Evolutionary conservation across 2,797 vertebrate species (phyloP), one percentile per base, ranked within the genome.

Genomic region (Mormyrus proboscirostris): DNA sequence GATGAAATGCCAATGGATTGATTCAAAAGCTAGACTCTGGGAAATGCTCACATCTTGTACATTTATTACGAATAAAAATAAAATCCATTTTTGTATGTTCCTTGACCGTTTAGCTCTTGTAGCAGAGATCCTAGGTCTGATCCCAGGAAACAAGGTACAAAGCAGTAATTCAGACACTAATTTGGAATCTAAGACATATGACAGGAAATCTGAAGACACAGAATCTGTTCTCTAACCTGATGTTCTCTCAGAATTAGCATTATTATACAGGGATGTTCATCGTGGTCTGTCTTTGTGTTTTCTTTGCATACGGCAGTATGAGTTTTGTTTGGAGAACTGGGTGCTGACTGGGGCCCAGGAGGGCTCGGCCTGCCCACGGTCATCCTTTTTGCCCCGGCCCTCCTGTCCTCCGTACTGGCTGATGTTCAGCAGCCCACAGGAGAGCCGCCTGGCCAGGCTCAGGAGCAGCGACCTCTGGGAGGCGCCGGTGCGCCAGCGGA

Each of bases 391-490:
- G 0, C 0, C 91, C 33, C 16, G 1, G 12, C 96, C 97, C 3
- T 96, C 98, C 0, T 98, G 98, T 87, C 98, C 98, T 0, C 97
- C 98, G 0, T 97, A 96, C 93, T 97, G 97, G 97, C 91, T 97
- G 88, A 94, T 97, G 94, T 96, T 97, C 90, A 94, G 94, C 92
- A 94, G 95, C 82, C 90, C 95, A 0, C 92, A 76, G 90, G 93
- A 91, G 84, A n/a, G 47, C 89, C 22, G 33, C 82, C 84, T 89
- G 82, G 6, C 88, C 88, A 89, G n/a, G n/a, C 79, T 3, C 44
- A 1, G 92, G 92, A 93, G 0, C 88, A 88, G 47, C 0, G 92
- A 93, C 16, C 57, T n/a, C 0, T 90, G 90, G 92, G 49, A 79
- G 12, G 55, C 7, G 3, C 53, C 5, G 29, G 85, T 51, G 2